A percentile compares a stretch with the other conserved stretches of the same genome.
Evolutionary conservation across 2,113 vertebrate species (phyloP).

Genomic region (Vidua chalybeata): DNA sequence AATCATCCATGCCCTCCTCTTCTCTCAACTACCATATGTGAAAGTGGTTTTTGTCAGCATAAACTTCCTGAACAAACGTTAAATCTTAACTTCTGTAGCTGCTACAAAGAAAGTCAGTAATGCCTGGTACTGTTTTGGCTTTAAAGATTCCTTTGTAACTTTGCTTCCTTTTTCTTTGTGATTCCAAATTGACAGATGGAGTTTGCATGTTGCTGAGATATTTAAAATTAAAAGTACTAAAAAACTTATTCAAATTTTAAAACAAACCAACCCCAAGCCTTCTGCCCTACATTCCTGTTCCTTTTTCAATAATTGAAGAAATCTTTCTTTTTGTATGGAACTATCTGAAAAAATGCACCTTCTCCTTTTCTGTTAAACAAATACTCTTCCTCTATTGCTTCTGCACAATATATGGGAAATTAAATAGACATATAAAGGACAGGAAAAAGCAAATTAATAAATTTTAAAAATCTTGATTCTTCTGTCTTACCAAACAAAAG

Average conservation of each 20-base stretch:
- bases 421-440: neutral
- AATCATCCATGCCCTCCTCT: neutral
- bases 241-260: neutral
- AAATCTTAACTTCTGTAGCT: neutral
- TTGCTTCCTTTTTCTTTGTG: neutral
- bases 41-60: neutral
- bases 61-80: neutral
- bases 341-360: fast-evolving
- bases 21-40: neutral
- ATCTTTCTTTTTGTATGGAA: neutral
- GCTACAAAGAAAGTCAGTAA: neutral
- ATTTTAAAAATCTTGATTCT: neutral
- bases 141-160: neutral
- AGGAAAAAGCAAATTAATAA: neutral
- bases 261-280: neutral
- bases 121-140: neutral
- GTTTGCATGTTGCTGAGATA: neutral
- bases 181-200: neutral
- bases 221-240: neutral
- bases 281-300: neutral
- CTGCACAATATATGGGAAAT: neutral
- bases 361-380: neutral
- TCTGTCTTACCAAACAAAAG: neutral
- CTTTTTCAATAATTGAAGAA: neutral
- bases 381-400: neutral